Conservation (phyloP, 92 coral and sea anemone species). For the Bergia puertoricense region DNA sequence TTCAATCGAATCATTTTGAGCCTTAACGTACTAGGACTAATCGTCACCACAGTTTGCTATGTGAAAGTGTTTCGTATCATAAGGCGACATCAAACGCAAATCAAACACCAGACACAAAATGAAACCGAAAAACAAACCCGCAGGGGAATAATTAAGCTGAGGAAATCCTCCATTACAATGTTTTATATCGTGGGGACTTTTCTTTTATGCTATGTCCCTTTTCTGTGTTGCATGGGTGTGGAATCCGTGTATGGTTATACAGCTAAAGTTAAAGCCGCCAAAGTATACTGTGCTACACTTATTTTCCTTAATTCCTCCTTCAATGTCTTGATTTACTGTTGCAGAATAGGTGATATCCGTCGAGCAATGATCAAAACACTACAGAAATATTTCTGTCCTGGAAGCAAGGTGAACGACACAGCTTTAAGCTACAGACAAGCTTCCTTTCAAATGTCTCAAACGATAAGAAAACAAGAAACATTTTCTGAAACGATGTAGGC, state of each 20-base stretch:
- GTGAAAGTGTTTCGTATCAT: slow-evolving; percentile 57
- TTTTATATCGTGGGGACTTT: slow-evolving; percentile 63
- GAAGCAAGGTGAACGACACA: not conserved
- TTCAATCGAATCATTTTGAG: slow-evolving; percentile 44
- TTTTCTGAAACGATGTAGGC: slow-evolving; percentile 13
- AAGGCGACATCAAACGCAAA: slow-evolving; percentile 63
- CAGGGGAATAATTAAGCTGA: slow-evolving; percentile 39
- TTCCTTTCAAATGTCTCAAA: slow-evolving; percentile 20
- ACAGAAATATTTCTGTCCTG: not conserved
- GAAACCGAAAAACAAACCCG: slow-evolving; percentile 1
- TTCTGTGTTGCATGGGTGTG: slow-evolving; percentile 50
- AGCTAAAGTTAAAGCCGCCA: slow-evolving; percentile 54
- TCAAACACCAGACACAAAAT: slow-evolving; percentile 28
- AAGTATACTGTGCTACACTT: slow-evolving; percentile 49
- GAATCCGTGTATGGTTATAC: slow-evolving; percentile 53
- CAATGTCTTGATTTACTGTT: slow-evolving; percentile 73
- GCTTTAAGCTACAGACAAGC: slow-evolving; percentile 1
- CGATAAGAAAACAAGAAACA: slow-evolving; percentile 22
- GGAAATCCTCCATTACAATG: slow-evolving; percentile 79
- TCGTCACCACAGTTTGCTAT: slow-evolving; percentile 55
- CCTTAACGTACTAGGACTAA: slow-evolving; percentile 37
- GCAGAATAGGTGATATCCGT: slow-evolving; percentile 72
- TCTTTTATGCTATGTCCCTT: slow-evolving; percentile 62
- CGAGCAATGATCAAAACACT: slow-evolving; percentile 51
- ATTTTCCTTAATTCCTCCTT: slow-evolving; percentile 65